Base-by-base conservation (phyloP, 1,140 invertebrate genomes). In the Cryptotermes secundus region DNA sequence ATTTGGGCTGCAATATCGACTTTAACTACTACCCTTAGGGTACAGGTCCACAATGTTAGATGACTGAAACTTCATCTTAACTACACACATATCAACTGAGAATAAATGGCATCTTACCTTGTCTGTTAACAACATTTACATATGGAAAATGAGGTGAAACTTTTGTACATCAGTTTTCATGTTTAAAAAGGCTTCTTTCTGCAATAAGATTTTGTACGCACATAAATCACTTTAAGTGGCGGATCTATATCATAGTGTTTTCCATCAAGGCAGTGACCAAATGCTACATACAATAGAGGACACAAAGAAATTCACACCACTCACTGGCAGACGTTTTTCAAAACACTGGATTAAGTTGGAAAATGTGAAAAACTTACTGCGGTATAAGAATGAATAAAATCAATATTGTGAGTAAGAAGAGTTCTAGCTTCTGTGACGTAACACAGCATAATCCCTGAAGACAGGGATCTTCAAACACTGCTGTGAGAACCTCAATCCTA, bases 141-240 rank as follows among this genome's bases (percentile, higher is more conserved):
- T 72, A 31, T 72, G n/a, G 59, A 72, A 72, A 72, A 72, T 72
- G 59, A 72, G 59, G 59, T 72, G 59, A n/a, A 6, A 31, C 14
- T n/a, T 72, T 72, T 72, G 59, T 72, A 72, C 59, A 72, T 72
- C 26, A 14, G 59, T 72, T 72, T 31, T 72, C 59, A n/a, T 72
- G 26, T 31, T 72, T 72, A 72, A 72, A 72, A 72, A 31, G 59
- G 26, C n/a, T 72, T 72, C 19, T 72, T 72, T 31, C n/a, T 72
- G 59, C 31, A 72, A 26, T 72, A 31, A 72, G 26, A 72, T 72
- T 72, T 72, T 72, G 59, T 72, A 72, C 26, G 26, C 26, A 31
- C 26, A 72, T n/a, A 31, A 72, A 72, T 72, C 59, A 72, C 59
- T 72, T 72, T 14, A 31, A n/a, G 59, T 31, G n/a, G 14, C 31